A percentile compares a stretch with the other conserved stretches of the same genome.
phyloP scores from a whole-genome alignment of 2,797 vertebrate genomes.

The Coregonus suidteri region DNA sequence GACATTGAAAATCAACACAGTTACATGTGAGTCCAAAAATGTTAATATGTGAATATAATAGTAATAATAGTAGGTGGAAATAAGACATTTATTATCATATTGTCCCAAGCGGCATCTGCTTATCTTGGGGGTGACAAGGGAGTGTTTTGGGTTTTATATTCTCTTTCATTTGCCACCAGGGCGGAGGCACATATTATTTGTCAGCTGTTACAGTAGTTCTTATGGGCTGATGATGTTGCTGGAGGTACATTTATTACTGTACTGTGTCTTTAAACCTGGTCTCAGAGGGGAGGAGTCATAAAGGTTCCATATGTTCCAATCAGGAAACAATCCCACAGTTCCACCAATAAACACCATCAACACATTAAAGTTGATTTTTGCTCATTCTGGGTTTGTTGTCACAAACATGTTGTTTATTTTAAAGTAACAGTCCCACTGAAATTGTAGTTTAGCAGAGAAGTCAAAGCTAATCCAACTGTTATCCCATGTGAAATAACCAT shows the following conservation, averaged over 20 bases:
- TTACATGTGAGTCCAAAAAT: not conserved
- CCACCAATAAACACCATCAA: not conserved
- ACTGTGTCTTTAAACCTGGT: constrained; percentile 47
- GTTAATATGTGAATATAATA: not conserved
- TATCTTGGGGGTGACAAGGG: not conserved
- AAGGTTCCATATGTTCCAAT: constrained; percentile 49
- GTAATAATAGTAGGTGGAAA: not conserved
- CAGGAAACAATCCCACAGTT: not conserved
- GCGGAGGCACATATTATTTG: not conserved
- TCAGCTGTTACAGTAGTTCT: constrained; percentile 49
- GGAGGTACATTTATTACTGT: constrained; percentile 20
- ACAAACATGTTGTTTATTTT: not conserved
- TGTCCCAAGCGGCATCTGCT: not conserved
- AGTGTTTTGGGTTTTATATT: not conserved
- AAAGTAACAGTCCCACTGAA: not conserved
- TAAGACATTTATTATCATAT: not conserved
- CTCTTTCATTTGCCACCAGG: not conserved
- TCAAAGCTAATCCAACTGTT: not conserved
- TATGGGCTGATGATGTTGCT: constrained; percentile 55
- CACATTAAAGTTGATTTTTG: not conserved
- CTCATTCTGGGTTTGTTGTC: not conserved
- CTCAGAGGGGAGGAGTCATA: constrained; percentile 40
- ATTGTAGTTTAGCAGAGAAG: not conserved
- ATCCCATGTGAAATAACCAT: not conserved
- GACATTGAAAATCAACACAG: not conserved